Base-by-base conservation (phyloP, 2,113 vertebrate species). In the Saccopteryx bilineata region DNA sequence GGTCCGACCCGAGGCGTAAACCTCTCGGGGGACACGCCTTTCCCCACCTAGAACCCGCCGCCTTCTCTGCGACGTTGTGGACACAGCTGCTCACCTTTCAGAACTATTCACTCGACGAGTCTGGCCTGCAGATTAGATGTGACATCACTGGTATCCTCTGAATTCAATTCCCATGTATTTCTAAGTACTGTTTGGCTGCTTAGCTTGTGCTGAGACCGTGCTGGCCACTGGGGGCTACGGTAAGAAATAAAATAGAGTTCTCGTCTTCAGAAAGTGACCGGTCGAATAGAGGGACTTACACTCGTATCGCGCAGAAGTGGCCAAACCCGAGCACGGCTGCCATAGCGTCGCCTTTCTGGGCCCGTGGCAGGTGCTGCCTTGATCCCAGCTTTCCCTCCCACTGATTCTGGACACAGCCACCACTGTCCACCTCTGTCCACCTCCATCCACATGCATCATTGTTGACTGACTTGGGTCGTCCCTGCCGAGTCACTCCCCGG, bases 151-250 rank as follows among this genome's bases (percentile, higher is more conserved):
- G 31, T 81, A 76, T 63, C 14, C 24, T 86, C 17, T 90, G 69
- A 87, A 65, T 95, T 92, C 28, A 82, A 79, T 66, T 82, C 12
- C 17, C 17, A 68, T 65, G 80, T 65, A 90, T 93, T 60, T 80
- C 39, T 60, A 94, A 75, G 87, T 84, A 89, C 39, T 81, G 80
- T 12, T 82, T 75, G 28, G 33, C 48, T 87, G 3, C 46, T 66
- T 82, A 7, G 7, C 13, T 80, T 66, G n/a, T 93, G 33, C 26
- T 87, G 89, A 79, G 50, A 50, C 5, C 28, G 11, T 68, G 50
- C 18, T 78, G 63, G 39, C 9, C 46, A 68, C 79, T 76, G n/a
- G 28, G 19, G 19, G 23, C 58, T 65, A 54, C 18, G 65, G 48
- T 54, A 31, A 83, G 0, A 4, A 84, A 54, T 10, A 82, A 80